A percentile compares a stretch with the other conserved stretches of the same genome.
phyloP scores from a whole-genome alignment of 2,797 vertebrate species.

The Oryzias dopingdopingensis region DNA sequence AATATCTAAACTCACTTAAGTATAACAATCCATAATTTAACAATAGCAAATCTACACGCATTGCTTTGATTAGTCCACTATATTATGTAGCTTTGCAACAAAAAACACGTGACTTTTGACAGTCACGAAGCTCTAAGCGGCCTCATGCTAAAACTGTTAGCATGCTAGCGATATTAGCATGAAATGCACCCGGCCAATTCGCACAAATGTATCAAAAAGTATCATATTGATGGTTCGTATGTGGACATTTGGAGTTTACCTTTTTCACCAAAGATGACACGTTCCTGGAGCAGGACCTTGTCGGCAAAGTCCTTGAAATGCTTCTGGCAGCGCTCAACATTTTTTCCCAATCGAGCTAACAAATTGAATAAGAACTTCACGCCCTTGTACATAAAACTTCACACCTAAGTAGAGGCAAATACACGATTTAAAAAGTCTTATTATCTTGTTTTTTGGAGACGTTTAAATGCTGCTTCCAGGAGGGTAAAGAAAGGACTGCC shows the following conservation, averaged over 20 bases:
- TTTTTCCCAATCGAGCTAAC: slow-evolving; percentile 6
- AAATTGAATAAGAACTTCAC: neutral
- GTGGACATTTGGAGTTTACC: slow-evolving; percentile 47
- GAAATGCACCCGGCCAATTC: no score
- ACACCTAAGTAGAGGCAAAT: no score
- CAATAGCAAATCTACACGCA: neutral
- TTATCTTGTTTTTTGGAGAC: no score
- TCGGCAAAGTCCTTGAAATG: slow-evolving; percentile 63
- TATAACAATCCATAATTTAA: no score
- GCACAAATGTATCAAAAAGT: no score
- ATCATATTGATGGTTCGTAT: no score
- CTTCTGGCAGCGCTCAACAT: slow-evolving; percentile 71
- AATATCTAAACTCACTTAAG: no score
- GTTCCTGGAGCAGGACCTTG: slow-evolving; percentile 29
- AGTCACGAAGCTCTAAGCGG: neutral
- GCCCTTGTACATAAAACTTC: no score
- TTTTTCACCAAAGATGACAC: slow-evolving; percentile 69
- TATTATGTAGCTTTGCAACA: neutral
- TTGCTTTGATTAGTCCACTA: neutral
- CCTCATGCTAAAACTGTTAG: slow-evolving; percentile 32
- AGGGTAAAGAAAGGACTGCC: neutral
- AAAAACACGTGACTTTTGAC: neutral
- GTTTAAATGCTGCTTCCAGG: no score
- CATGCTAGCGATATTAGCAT: slow-evolving; percentile 1
- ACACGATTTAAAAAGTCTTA: no score